Percentiles rank a stretch among this genome's conserved stretches.
Conservation (phyloP, 2,888 invertebrate genomes). For the Abrostola triplasia region DNA sequence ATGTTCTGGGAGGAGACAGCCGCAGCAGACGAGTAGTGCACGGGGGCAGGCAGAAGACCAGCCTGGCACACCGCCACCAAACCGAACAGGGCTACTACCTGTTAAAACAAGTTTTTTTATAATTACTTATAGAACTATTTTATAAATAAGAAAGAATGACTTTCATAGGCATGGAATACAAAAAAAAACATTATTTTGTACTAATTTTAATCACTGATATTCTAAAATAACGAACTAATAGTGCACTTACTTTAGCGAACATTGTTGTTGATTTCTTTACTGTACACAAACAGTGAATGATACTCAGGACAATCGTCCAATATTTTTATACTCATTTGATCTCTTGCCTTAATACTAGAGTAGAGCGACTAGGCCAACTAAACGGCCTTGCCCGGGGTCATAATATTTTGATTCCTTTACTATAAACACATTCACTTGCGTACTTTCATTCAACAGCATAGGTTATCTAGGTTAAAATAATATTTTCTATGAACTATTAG, state of each 20-base stretch:
- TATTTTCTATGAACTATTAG: not conserved
- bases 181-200: too few species aligned
- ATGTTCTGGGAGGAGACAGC: slow-evolving; percentile 67
- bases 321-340: slow-evolving; percentile 59
- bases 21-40: slow-evolving; percentile 66
- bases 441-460: slow-evolving; percentile 22
- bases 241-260: slow-evolving; percentile 74
- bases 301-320: slow-evolving; percentile 39
- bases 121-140: too few species aligned
- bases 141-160: too few species aligned
- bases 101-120: slow-evolving; percentile 28
- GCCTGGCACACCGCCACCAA: slow-evolving; percentile 68
- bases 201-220: too few species aligned
- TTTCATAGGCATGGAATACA: too few species aligned
- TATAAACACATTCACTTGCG: slow-evolving; percentile 23
- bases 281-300: slow-evolving; percentile 61
- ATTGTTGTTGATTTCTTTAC: slow-evolving; percentile 64
- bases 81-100: slow-evolving; percentile 70
- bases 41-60: slow-evolving; percentile 68
- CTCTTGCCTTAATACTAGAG: slow-evolving; percentile 40
- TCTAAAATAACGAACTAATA: not conserved
- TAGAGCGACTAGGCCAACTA: slow-evolving; percentile 44
- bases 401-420: slow-evolving; percentile 31
- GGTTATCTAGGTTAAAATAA: slow-evolving; percentile 4
- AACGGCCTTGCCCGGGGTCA: slow-evolving; percentile 68